These are phyloP conservation scores for Mycteria americana DNA, from an alignment of 2,797 vertebrate genomes.

Conservation along the genomic window DNA sequence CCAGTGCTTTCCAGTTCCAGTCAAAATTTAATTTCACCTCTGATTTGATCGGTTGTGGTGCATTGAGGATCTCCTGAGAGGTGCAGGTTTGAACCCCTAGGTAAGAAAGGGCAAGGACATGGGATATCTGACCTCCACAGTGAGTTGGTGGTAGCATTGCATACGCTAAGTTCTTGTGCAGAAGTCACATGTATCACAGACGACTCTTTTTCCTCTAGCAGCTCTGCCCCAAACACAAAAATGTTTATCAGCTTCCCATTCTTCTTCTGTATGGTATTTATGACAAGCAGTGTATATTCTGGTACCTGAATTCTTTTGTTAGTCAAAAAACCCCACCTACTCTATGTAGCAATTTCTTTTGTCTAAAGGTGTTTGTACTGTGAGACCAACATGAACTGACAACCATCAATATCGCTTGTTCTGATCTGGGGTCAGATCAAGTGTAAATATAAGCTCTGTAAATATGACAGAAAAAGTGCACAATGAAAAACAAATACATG, in stretches of 20 bases:
- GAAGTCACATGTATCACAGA: not conserved
- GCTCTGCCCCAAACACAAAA: not conserved
- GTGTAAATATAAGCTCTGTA: not conserved
- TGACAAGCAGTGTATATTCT: not conserved
- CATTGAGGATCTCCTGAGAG: not conserved
- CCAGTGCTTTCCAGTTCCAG: not conserved
- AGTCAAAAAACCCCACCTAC: not conserved
- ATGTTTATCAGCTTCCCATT: not conserved
- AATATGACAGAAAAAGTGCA: not conserved
- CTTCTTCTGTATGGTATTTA: not conserved
- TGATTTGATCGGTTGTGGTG: not conserved
- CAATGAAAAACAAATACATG: not conserved
- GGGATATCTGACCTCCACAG: not conserved
- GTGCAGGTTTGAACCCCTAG: not conserved
- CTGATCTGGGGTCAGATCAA: not conserved
- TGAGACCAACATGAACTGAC: not conserved
- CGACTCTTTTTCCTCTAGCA: not conserved
- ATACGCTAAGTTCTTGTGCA: not conserved
- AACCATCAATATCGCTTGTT: not conserved
- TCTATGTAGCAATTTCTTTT: not conserved
- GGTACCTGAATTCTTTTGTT: not conserved
- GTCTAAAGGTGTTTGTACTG: not conserved
- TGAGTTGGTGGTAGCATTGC: not conserved
- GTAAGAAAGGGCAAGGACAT: not conserved
- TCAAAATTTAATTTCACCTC: not conserved